These are phyloP conservation scores for Conger conger DNA, from an alignment of 2,113 vertebrate genomes.

Conservation along the genomic window DNA sequence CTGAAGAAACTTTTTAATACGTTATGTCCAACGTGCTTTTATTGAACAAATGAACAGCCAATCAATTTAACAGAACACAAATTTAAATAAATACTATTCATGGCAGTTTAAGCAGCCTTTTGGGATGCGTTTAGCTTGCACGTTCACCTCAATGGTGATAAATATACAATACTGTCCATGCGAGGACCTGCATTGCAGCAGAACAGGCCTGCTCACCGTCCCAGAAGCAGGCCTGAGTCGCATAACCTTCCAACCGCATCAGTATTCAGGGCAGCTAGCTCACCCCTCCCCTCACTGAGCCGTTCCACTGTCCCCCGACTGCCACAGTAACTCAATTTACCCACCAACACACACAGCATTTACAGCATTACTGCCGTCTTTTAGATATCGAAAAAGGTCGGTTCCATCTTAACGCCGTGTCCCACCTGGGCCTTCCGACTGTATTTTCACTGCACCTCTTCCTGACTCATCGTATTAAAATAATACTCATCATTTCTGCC, in stretches of 20 bases:
- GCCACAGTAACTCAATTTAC: background rate
- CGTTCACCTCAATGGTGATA: too few relatives aligned
- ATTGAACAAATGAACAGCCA: too few relatives aligned
- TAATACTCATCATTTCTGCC: background rate
- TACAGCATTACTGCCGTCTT: background rate
- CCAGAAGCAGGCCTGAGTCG: background rate
- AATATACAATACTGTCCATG: too few relatives aligned
- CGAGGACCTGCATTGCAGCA: background rate
- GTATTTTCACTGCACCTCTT: background rate
- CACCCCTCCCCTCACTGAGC: background rate
- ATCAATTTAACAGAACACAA: too few relatives aligned
- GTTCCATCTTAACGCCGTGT: background rate
- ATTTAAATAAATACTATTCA: too few relatives aligned
- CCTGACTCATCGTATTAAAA: background rate
- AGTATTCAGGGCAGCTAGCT: constrained; percentile 9
- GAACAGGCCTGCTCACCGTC: background rate
- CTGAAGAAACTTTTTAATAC: too few relatives aligned
- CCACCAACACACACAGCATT: background rate
- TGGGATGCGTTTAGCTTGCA: too few relatives aligned
- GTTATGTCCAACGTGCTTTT: too few relatives aligned
- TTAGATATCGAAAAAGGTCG: background rate
- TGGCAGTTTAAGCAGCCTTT: too few relatives aligned
- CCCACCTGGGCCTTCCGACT: background rate
- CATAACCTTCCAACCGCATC: too few relatives aligned
- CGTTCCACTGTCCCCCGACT: background rate